Evolutionary conservation across 2,888 invertebrate genomes (phyloP).

Genomic region (Adelognathus sp.): DNA sequence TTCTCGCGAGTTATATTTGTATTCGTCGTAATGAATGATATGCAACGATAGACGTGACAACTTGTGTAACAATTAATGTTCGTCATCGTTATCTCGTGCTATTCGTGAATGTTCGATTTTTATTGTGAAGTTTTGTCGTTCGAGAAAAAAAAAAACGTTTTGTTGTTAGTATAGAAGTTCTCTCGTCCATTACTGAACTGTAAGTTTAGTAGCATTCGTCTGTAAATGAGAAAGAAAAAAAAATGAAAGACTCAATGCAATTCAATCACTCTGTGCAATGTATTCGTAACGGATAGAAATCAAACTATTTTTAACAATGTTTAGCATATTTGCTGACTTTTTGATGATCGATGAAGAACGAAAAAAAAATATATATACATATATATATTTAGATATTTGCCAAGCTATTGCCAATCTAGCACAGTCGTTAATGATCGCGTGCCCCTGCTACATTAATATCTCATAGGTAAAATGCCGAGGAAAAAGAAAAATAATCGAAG

Average conservation of each 20-base stretch:
- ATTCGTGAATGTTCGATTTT: conserved; percentile 61
- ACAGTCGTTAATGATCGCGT: conserved; percentile 47
- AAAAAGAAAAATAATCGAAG: conserved; percentile 20
- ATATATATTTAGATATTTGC: conserved; percentile 69
- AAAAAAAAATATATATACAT: too few species aligned
- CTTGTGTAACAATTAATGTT: conserved; percentile 64
- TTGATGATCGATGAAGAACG: conserved; percentile 38
- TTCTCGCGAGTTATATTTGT: conserved; percentile 44
- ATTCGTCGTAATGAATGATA: conserved; percentile 38
- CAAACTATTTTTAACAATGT: conserved; percentile 65
- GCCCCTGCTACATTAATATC: conserved; percentile 3
- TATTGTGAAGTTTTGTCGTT: conserved; percentile 60
- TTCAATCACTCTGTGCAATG: conserved; percentile 59
- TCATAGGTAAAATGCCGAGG: not conserved
- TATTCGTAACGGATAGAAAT: conserved; percentile 61
- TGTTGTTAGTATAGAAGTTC: conserved; percentile 52
- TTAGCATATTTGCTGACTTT: conserved; percentile 55
- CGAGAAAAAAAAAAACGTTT: conserved; percentile 43
- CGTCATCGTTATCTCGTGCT: conserved; percentile 62
- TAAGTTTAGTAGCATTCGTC: conserved; percentile 42
- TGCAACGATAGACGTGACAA: conserved; percentile 54
- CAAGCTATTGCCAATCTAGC: conserved; percentile 58
- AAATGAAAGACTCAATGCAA: conserved; percentile 51
- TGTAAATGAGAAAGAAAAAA: not conserved
- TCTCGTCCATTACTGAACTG: conserved; percentile 56